Evolutionary conservation across 2,888 invertebrate genomes (phyloP).

Genomic region (Teleogryllus oceanicus): DNA sequence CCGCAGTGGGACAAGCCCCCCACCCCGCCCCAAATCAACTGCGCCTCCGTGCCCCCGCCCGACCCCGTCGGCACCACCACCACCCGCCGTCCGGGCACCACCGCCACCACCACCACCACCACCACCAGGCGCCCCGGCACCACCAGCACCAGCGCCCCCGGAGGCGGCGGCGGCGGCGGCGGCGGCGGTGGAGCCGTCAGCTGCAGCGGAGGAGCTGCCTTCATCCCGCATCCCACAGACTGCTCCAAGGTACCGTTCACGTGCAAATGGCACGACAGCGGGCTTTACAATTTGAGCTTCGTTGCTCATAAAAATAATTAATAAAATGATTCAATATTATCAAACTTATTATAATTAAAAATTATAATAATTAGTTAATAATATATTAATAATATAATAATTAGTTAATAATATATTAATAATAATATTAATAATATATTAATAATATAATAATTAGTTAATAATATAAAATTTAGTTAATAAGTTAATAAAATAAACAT

Average conservation of each 20-base stretch:
- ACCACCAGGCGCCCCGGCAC: slow-evolving; percentile 25
- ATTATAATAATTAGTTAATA: too few species aligned
- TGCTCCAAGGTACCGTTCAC: neutral
- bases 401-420: too few species aligned
- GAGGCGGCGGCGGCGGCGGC: neutral
- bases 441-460: too few species aligned
- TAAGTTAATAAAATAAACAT: too few species aligned
- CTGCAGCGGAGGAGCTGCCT: neutral
- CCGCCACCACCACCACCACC: slow-evolving; percentile 28
- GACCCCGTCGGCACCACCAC: slow-evolving; percentile 38
- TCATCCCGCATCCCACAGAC: neutral
- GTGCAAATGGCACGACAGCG: too few species aligned
- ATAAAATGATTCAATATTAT: too few species aligned
- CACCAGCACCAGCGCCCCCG: slow-evolving; percentile 27
- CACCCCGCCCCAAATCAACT: slow-evolving; percentile 40
- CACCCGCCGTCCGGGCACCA: slow-evolving; percentile 25
- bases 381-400: too few species aligned
- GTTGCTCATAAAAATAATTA: too few species aligned
- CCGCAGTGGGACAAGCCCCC: slow-evolving; percentile 69
- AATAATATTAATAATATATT: too few species aligned
- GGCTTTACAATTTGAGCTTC: too few species aligned
- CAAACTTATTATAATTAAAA: too few species aligned
- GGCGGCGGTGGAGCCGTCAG: neutral
- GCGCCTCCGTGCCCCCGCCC: slow-evolving; percentile 37
- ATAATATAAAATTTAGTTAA: too few species aligned